A percentile compares a stretch with the other conserved stretches of the same genome.
Conservation (phyloP, 1,140 invertebrate genomes). For the Drosophila lacteicornis region DNA sequence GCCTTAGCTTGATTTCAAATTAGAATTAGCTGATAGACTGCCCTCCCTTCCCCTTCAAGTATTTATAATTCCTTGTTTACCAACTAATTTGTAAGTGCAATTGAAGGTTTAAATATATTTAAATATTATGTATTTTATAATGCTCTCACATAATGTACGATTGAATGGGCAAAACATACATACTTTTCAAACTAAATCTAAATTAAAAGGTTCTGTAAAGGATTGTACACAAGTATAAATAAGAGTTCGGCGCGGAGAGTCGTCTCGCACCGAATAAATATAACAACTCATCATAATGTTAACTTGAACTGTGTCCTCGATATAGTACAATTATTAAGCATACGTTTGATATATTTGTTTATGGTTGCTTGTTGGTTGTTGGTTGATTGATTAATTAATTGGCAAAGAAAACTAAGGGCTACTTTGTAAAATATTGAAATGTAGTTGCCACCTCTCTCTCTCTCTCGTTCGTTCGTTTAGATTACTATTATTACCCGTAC, state of each 20-base stretch:
- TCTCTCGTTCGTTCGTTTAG: constrained; percentile 9
- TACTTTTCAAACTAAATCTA: constrained; percentile 42
- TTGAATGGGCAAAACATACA: constrained; percentile 53
- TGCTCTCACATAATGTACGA: constrained; percentile 56
- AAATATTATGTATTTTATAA: constrained; percentile 74
- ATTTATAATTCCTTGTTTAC: constrained; percentile 16
- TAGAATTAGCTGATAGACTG: neutral
- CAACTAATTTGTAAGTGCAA: constrained; percentile 74
- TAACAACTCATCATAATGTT: constrained; percentile 80
- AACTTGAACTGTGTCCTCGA: constrained; percentile 82
- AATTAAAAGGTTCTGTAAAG: constrained; percentile 40
- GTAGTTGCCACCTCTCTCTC: constrained; percentile 30
- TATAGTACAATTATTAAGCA: constrained; percentile 65
- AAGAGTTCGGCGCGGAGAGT: constrained; percentile 17
- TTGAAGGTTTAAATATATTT: constrained; percentile 53
- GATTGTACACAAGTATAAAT: constrained; percentile 59
- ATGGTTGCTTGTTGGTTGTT: constrained; percentile 49
- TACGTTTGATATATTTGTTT: constrained; percentile 34
- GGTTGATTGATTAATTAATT: constrained; percentile 36
- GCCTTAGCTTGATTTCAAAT: neutral
- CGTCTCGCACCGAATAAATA: constrained; percentile 48
- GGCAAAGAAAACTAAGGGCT: constrained; percentile 55
- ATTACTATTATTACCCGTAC: constrained; percentile 63
- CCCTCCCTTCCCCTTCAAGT: constrained; percentile 2
- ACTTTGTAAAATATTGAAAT: constrained; percentile 63